Percentiles rank a stretch among this genome's conserved stretches.
Evolutionary conservation across 2,113 vertebrate species (phyloP).

Genomic region (Salminus brasiliensis): DNA sequence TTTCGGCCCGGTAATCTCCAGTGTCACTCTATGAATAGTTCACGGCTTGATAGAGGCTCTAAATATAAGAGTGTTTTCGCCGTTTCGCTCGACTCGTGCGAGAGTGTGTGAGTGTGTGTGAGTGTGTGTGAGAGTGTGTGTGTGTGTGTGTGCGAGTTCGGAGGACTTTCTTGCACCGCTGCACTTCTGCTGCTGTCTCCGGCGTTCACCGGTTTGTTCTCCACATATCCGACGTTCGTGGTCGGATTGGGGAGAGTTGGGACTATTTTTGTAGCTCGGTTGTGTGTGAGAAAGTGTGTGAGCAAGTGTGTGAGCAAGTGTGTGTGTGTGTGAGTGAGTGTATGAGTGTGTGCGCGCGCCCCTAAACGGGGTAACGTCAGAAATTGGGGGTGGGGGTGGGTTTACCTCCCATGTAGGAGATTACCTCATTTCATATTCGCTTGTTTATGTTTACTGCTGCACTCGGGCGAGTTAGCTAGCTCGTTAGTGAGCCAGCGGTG

Average conservation of each 20-base stretch:
- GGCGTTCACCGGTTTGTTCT: constrained; percentile 55
- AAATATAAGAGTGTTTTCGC: constrained; percentile 34
- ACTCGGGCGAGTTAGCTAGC: constrained; percentile 9
- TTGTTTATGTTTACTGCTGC: constrained; percentile 55
- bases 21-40: constrained; percentile 7
- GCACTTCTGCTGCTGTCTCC: constrained; percentile 6
- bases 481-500: too few species aligned
- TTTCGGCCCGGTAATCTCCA: neutral
- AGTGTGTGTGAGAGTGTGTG: constrained; percentile 24
- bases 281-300: neutral
- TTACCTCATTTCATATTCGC: constrained; percentile 53
- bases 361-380: constrained; percentile 9
- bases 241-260: constrained; percentile 38
- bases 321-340: constrained; percentile 25
- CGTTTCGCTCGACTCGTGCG: constrained; percentile 23
- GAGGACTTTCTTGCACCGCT: constrained; percentile 29
- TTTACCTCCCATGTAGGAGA: constrained; percentile 53
- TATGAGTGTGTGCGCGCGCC: constrained; percentile 6
- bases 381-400: constrained; percentile 30
- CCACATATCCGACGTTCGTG: constrained; percentile 59
- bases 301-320: neutral
- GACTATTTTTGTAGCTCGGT: neutral
- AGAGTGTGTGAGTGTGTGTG: neutral
- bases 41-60: constrained; percentile 11
- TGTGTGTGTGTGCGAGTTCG: constrained; percentile 8